Percentiles rank a stretch among this genome's conserved stretches.
Evolutionary conservation across 2,113 vertebrate species (phyloP).

Genomic region (Nibea coibor): DNA sequence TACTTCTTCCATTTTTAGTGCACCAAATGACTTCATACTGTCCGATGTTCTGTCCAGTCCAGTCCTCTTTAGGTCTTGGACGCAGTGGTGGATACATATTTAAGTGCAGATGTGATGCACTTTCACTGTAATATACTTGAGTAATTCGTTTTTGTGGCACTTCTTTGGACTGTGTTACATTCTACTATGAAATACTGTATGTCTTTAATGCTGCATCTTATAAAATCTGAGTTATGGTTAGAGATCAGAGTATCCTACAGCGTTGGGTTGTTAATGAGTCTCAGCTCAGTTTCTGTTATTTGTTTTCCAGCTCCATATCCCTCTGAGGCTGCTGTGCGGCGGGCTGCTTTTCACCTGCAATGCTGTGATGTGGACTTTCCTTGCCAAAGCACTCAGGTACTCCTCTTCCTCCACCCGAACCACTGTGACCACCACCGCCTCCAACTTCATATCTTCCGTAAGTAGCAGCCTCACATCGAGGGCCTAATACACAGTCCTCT

Average conservation of each 20-base stretch:
- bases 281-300: background rate
- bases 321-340: constrained; percentile 83
- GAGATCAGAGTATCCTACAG: no score
- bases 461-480: constrained; percentile 68
- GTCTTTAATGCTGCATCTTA: no score
- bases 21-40: background rate
- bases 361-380: constrained; percentile 95
- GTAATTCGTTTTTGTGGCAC: no score
- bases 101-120: no score
- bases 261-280: no score
- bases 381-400: constrained; percentile 92
- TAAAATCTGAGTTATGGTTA: no score
- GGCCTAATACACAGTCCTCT: background rate
- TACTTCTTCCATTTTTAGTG: background rate
- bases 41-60: no score
- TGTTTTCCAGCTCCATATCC: constrained; percentile 83
- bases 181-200: no score
- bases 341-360: constrained; percentile 88
- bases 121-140: no score
- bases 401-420: constrained; percentile 91
- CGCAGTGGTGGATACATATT: no score
- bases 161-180: no score
- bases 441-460: constrained; percentile 94
- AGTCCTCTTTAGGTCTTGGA: no score
- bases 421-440: constrained; percentile 92